These are phyloP conservation scores for Leptopterna dolabrata DNA, from an alignment of 2,888 invertebrate genomes.

Conservation along the genomic window DNA sequence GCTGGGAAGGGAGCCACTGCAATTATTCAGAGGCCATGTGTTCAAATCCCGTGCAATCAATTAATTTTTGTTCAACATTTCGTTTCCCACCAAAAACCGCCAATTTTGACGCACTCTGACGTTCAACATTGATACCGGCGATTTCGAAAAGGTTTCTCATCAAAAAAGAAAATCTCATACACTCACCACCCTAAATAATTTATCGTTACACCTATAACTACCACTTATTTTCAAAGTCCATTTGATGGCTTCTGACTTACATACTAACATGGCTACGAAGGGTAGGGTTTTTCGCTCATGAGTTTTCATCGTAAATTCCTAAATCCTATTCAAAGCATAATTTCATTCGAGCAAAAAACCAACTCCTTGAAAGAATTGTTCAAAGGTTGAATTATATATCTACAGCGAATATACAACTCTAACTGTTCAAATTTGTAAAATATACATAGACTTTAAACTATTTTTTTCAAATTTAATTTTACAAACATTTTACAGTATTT, in stretches of 20 bases:
- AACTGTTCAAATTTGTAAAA: conserved; percentile 6
- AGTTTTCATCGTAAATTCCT: too few species aligned
- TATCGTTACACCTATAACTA: not conserved
- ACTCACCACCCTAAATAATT: not conserved
- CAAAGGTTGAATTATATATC: not conserved
- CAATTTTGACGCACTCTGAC: not conserved
- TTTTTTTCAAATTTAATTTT: conserved; percentile 13
- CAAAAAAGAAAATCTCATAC: not conserved
- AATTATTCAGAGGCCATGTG: too few species aligned
- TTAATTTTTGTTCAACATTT: too few species aligned
- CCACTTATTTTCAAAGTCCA: not conserved
- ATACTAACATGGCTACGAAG: not conserved
- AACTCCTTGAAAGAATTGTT: not conserved
- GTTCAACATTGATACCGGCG: not conserved
- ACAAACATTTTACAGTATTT: conserved; percentile 4
- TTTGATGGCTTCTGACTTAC: not conserved
- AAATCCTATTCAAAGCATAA: not conserved
- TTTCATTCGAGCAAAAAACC: conserved; percentile 5
- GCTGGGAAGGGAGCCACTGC: too few species aligned
- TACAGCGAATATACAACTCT: conserved; percentile 16
- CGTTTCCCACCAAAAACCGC: not conserved
- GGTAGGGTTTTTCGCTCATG: not conserved
- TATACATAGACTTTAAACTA: conserved; percentile 21
- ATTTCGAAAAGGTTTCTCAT: not conserved
- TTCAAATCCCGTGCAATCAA: too few species aligned